Evolutionary conservation across 2,888 invertebrate species (phyloP).

Genomic region (Portevinia maculata): DNA sequence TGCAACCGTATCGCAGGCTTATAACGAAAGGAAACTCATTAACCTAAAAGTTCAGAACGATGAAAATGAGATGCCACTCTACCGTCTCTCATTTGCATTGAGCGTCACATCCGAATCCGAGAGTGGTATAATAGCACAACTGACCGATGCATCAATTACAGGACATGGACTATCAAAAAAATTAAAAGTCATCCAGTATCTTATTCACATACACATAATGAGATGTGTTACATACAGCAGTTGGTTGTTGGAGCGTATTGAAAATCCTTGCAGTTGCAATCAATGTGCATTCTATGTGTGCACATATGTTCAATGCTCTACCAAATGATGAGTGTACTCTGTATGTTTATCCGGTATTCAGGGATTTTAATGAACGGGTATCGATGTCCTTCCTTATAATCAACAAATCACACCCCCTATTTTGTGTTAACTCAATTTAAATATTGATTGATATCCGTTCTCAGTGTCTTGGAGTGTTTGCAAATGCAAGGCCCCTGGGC

Average conservation of each 20-base stretch:
- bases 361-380: slow-evolving; percentile 74
- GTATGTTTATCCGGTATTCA: slow-evolving; percentile 67
- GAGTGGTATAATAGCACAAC: slow-evolving; percentile 31
- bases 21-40: slow-evolving; percentile 69
- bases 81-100: slow-evolving; percentile 7
- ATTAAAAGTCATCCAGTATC: slow-evolving; percentile 69
- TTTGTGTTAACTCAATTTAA: slow-evolving; percentile 73
- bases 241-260: slow-evolving; percentile 12
- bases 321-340: slow-evolving; percentile 24
- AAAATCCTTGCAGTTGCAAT: slow-evolving; percentile 14
- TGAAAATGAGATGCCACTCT: slow-evolving; percentile 46
- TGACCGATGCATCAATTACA: slow-evolving; percentile 66
- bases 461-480: slow-evolving; percentile 37
- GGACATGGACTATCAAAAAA: slow-evolving; percentile 66
- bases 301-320: not conserved
- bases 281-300: not conserved
- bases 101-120: not conserved
- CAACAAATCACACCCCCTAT: slow-evolving; percentile 71
- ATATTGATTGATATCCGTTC: slow-evolving; percentile 73
- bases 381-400: slow-evolving; percentile 74
- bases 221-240: slow-evolving; percentile 34
- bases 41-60: slow-evolving; percentile 45
- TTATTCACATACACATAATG: slow-evolving; percentile 62
- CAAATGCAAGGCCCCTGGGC: slow-evolving; percentile 17
- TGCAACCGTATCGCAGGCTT: slow-evolving; percentile 24